These are phyloP conservation scores for Nycteola revayana DNA, from an alignment of 2,888 invertebrate species.

Conservation along the genomic window DNA sequence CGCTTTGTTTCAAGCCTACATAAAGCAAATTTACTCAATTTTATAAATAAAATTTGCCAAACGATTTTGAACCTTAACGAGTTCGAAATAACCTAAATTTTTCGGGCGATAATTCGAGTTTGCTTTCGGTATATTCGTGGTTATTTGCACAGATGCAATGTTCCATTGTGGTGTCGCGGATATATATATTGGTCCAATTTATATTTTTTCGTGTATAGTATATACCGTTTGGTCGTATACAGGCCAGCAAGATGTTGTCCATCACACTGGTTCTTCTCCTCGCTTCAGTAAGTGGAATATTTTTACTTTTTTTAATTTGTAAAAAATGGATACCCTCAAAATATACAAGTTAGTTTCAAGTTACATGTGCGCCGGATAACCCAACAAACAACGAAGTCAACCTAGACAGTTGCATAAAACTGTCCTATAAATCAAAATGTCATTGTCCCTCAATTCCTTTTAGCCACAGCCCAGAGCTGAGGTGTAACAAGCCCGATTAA, in stretches of 20 bases:
- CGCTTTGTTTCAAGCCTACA: constrained; percentile 46
- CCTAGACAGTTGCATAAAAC: too few relatives aligned
- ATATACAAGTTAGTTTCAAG: too few relatives aligned
- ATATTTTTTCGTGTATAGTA: constrained; percentile 59
- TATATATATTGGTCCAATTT: constrained; percentile 57
- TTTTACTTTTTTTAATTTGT: too few relatives aligned
- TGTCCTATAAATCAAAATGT: too few relatives aligned
- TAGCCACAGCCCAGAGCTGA: too few relatives aligned
- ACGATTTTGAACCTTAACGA: constrained; percentile 13
- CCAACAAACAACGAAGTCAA: too few relatives aligned
- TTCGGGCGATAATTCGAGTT: constrained; percentile 1
- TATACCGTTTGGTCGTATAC: constrained; percentile 65
- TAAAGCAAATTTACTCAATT: constrained; percentile 16
- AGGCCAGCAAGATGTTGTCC: constrained; percentile 69
- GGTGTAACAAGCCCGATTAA: too few relatives aligned
- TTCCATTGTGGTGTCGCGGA: constrained; percentile 42
- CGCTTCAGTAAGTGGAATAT: constrained; percentile 62
- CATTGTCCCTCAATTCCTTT: too few relatives aligned
- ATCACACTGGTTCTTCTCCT: constrained; percentile 58
- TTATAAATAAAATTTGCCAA: background rate
- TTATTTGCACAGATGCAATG: constrained; percentile 56
- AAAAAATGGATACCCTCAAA: too few relatives aligned
- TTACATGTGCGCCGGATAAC: too few relatives aligned
- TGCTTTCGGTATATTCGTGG: constrained; percentile 24
- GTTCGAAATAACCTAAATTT: background rate